Conservation (phyloP, 2,888 invertebrate species). For the Cynaeus angustus region DNA sequence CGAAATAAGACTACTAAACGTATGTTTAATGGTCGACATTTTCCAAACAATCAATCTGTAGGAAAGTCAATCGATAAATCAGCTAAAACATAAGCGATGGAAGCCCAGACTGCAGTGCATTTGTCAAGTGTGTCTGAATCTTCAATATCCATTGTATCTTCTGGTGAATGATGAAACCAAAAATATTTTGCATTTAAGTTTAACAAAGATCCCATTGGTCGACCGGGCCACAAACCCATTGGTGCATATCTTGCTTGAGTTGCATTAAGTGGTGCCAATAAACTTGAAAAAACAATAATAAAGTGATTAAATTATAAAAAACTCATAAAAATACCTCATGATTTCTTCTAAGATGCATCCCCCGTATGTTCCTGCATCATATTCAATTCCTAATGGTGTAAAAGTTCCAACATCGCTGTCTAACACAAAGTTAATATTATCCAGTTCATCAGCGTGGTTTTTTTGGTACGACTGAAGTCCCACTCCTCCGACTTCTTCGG, state of each 20-base stretch:
- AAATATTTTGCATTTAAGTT: constrained; percentile 82
- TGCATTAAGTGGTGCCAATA: too few relatives aligned
- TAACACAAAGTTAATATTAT: constrained; percentile 84
- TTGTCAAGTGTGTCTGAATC: constrained; percentile 81
- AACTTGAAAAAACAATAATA: too few relatives aligned
- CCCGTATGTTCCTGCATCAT: constrained; percentile 77
- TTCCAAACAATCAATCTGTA: constrained; percentile 66
- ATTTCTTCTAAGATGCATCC: constrained; percentile 81
- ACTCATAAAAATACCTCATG: constrained; percentile 73
- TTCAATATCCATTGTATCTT: constrained; percentile 86
- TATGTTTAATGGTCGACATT: too few relatives aligned
- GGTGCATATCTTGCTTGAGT: constrained; percentile 79
- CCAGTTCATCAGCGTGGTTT: constrained; percentile 74
- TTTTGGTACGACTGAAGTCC: constrained; percentile 75
- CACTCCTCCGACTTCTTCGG: constrained; percentile 82
- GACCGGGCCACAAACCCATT: constrained; percentile 78
- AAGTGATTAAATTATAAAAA: constrained; percentile 73
- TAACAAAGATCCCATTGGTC: too few relatives aligned
- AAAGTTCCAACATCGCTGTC: constrained; percentile 91
- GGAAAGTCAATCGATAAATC: constrained; percentile 83
- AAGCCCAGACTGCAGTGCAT: constrained; percentile 85
- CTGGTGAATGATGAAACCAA: constrained; percentile 85
- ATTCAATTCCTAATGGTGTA: constrained; percentile 80
- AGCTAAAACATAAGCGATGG: constrained; percentile 85
- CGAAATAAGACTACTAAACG: too few relatives aligned